Percentiles rank a stretch among this genome's conserved stretches.
These are phyloP conservation scores for Eulithis testata DNA, from an alignment of 2,888 invertebrate genomes.

Conservation along the genomic window DNA sequence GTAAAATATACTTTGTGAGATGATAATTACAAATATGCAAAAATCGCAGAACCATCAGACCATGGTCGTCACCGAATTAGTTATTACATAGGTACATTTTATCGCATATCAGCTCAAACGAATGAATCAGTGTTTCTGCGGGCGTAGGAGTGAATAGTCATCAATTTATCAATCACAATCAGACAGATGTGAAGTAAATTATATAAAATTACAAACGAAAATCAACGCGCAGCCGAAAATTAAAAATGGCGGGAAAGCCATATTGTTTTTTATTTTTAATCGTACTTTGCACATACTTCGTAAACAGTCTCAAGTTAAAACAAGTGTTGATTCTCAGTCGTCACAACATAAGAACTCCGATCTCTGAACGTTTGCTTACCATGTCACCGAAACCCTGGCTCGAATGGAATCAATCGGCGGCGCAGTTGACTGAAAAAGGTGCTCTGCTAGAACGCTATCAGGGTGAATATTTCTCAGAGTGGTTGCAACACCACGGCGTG, in stretches of 20 bases:
- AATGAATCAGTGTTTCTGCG: slow-evolving; percentile 2
- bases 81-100: too few relatives aligned
- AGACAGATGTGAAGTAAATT: background rate
- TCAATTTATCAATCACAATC: background rate
- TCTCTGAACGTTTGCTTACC: slow-evolving; percentile 50
- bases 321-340: slow-evolving; percentile 68
- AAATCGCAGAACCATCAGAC: too few relatives aligned
- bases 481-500: slow-evolving; percentile 57
- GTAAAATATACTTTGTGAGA: too few relatives aligned
- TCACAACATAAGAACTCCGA: slow-evolving; percentile 66
- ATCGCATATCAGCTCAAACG: too few relatives aligned
- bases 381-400: slow-evolving; percentile 61
- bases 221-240: background rate
- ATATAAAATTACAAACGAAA: too few relatives aligned
- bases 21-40: too few relatives aligned
- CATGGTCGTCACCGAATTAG: too few relatives aligned
- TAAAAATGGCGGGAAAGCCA: slow-evolving; percentile 28
- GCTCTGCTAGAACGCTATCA: slow-evolving; percentile 62
- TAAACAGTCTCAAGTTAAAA: slow-evolving; percentile 27
- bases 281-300: background rate
- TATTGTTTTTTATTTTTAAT: slow-evolving; percentile 18
- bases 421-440: slow-evolving; percentile 66
- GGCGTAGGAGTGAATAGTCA: background rate
- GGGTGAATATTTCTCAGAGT: slow-evolving; percentile 63
- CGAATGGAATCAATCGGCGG: slow-evolving; percentile 53